Conservation (phyloP, 1,140 invertebrate species). For the Leptinotarsa undecemlineata region DNA sequence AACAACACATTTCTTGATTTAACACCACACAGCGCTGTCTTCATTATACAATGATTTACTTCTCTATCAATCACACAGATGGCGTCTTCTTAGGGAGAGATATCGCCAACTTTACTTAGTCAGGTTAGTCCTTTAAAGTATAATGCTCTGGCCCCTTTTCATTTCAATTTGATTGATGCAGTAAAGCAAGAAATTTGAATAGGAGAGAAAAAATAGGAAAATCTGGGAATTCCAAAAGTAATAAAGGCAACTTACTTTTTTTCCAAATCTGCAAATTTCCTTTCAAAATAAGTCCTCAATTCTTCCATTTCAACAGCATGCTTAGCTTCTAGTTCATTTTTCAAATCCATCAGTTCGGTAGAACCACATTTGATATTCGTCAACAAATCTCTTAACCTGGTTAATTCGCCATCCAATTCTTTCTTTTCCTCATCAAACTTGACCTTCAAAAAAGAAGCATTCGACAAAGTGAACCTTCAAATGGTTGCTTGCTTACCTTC, state of each 20-base stretch:
- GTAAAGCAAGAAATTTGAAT: background rate
- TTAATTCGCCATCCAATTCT: slow-evolving; percentile 56
- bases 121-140: no score
- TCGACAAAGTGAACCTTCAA: background rate
- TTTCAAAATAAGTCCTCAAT: slow-evolving; percentile 74
- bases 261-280: slow-evolving; percentile 75
- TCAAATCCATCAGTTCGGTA: slow-evolving; percentile 59
- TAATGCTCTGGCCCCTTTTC: no score
- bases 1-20: no score
- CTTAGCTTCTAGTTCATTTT: slow-evolving; percentile 62
- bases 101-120: no score
- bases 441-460: slow-evolving; percentile 26
- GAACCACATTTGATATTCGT: slow-evolving; percentile 59
- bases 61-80: no score
- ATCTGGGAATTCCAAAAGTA: no score
- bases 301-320: slow-evolving; percentile 77
- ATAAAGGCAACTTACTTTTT: slow-evolving; percentile 63
- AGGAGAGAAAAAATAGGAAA: background rate
- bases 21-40: no score
- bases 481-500: slow-evolving; percentile 28
- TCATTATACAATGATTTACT: no score
- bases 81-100: no score
- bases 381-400: slow-evolving; percentile 55
- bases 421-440: slow-evolving; percentile 53
- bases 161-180: no score